Evolutionary conservation across 2,113 vertebrate species (phyloP).

Genomic region (Tachuris rubrigastra): DNA sequence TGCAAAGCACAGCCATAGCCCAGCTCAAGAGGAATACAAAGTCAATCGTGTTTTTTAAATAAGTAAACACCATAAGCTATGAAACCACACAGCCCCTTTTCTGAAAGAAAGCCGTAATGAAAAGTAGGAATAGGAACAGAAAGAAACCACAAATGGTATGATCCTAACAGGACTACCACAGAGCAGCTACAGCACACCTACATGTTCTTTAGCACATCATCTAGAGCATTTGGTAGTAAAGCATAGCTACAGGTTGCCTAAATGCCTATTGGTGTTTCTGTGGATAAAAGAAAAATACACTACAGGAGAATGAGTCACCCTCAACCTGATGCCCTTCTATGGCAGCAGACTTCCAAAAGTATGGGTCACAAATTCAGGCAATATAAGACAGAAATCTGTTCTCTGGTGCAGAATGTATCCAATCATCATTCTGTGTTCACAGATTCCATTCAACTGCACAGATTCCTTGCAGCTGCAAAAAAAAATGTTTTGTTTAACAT

Average conservation of each 20-base stretch:
- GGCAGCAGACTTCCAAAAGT: neutral
- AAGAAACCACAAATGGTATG: neutral
- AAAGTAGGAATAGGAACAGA: neutral
- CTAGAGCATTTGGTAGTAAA: neutral
- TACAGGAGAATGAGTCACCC: neutral
- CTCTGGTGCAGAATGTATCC: neutral
- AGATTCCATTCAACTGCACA: neutral
- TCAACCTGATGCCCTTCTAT: neutral
- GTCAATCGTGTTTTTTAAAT: neutral
- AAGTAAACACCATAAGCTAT: neutral
- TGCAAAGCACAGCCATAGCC: neutral
- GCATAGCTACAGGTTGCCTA: neutral
- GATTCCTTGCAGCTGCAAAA: neutral
- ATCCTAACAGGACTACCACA: neutral
- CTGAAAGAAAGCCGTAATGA: neutral
- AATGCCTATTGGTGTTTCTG: neutral
- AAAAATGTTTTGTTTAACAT: neutral
- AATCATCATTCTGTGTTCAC: neutral
- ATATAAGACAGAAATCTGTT: neutral
- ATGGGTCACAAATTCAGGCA: neutral
- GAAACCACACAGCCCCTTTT: neutral
- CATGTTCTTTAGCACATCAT: neutral
- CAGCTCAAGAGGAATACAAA: neutral
- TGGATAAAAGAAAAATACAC: neutral
- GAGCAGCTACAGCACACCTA: neutral